phyloP scores from a whole-genome alignment of 2,113 vertebrate species.

The Lampris megalopsis region DNA sequence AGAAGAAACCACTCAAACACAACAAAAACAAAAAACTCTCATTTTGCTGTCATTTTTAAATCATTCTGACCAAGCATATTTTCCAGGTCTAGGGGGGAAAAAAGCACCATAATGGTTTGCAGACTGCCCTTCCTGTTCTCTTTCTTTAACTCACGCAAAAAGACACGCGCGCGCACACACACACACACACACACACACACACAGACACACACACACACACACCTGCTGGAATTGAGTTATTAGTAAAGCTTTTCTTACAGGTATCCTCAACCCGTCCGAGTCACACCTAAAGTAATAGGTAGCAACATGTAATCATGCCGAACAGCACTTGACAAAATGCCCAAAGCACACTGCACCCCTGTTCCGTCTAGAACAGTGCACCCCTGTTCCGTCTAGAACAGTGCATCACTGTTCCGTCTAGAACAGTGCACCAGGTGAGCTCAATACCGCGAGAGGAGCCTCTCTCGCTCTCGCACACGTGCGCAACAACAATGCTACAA shows the following conservation, averaged over 20 bases:
- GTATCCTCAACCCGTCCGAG: constrained; percentile 61
- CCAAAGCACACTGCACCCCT: constrained; percentile 66
- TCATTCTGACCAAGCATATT: constrained; percentile 30
- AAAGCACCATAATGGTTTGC: constrained; percentile 65
- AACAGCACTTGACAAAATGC: constrained; percentile 53
- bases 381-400: constrained; percentile 68
- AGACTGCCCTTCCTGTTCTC: constrained; percentile 56
- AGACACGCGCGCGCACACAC: constrained; percentile 33
- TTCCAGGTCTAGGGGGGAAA: constrained; percentile 53
- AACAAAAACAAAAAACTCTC: constrained; percentile 17
- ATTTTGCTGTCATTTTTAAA: constrained; percentile 33
- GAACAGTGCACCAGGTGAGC: constrained; percentile 71
- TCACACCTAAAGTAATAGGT: constrained; percentile 65
- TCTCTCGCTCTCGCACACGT: constrained; percentile 23
- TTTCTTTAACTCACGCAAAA: constrained; percentile 25
- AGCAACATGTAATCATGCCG: constrained; percentile 62
- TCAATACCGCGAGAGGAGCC: constrained; percentile 21
- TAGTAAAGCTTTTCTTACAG: constrained; percentile 84
- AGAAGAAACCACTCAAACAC: constrained; percentile 23
- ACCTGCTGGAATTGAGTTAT: constrained; percentile 78
- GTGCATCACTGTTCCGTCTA: constrained; percentile 71
- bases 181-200: constrained; percentile 24
- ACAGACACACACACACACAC: constrained; percentile 50
- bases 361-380: constrained; percentile 74
- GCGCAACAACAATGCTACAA: constrained; percentile 76